phyloP scores from a whole-genome alignment of 2,797 vertebrate species.

The Natrix natrix region DNA sequence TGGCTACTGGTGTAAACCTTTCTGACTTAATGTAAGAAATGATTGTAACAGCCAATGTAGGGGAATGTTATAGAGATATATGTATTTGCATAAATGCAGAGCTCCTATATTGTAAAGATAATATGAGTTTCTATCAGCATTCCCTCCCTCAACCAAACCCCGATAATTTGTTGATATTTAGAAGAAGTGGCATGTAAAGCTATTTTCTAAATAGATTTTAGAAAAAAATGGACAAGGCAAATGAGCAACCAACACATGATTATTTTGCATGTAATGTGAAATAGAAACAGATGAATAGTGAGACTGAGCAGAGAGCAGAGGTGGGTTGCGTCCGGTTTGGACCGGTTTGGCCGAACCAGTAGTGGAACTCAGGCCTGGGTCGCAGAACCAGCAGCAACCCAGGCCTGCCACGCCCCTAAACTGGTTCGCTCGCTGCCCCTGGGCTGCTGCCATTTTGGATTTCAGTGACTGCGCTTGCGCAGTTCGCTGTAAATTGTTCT shows the following conservation, averaged over 20 bases:
- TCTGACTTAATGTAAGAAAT: neutral
- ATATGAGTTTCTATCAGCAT: neutral
- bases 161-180: neutral
- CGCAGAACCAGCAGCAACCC: too few species aligned
- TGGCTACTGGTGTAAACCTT: neutral
- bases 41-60: neutral
- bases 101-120: neutral
- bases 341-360: too few species aligned
- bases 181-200: neutral
- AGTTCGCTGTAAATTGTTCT: too few species aligned
- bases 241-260: neutral
- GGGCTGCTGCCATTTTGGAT: too few species aligned
- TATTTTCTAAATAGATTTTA: neutral
- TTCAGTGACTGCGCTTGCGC: too few species aligned
- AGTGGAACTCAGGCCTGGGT: too few species aligned
- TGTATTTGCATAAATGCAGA: neutral
- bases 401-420: too few species aligned
- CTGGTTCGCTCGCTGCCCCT: too few species aligned
- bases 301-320: neutral
- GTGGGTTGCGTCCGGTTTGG: too few species aligned
- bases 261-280: accelerated
- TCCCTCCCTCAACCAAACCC: neutral
- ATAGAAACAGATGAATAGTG: neutral
- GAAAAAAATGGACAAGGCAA: neutral
- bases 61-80: neutral